Evolutionary conservation across 1,140 invertebrate genomes (phyloP), one percentile per base, ranked within the genome.

Genomic region (Sycobia sp.): DNA sequence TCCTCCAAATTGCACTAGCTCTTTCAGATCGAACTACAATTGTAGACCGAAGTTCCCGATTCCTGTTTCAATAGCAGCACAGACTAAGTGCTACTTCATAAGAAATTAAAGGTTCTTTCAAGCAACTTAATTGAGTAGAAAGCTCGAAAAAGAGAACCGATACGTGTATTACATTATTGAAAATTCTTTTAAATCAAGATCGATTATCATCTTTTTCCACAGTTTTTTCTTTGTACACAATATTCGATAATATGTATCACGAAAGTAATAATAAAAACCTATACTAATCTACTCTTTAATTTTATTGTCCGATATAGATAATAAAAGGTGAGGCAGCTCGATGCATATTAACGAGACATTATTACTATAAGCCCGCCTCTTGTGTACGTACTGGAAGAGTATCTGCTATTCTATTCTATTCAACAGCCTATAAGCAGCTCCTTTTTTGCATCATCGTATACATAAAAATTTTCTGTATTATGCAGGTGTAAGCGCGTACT

Each of bases 401-500:
- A 55, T 29, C 13, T 14, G 1, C 11, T 27, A 4, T 4, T 9
- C 22, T 9, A 44, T n/a, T n/a, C n/a, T 44, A 5, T 13, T 44
- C 38, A 54, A 54, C 27, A 29, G 53, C n/a, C 38, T 44, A 20
- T 32, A 44, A 8, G 27, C 5, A 22, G 1, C 7, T 51, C 34
- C 46, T 18, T 50, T 14, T 49, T n/a, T n/a, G n/a, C n/a, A n/a
- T n/a, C n/a, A n/a, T n/a, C 47, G 18, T 34, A 50, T 29, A 29
- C 8, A 14, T n/a, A 7, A 10, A 61, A 56, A 61, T 43, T 43
- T 53, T 27, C 38, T 29, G 20, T 34, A 61, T 53, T 61, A 44
- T 61, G 47, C 38, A 53, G 58, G 53, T 61, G 49, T 51, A 53
- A 18, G 53, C 25, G 47, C 47, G 36, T 18, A 38, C 32, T 18